Evolutionary conservation across 2,797 vertebrate genomes (phyloP), one percentile per base, ranked within the genome.

Genomic region (Graptemys geographica): DNA sequence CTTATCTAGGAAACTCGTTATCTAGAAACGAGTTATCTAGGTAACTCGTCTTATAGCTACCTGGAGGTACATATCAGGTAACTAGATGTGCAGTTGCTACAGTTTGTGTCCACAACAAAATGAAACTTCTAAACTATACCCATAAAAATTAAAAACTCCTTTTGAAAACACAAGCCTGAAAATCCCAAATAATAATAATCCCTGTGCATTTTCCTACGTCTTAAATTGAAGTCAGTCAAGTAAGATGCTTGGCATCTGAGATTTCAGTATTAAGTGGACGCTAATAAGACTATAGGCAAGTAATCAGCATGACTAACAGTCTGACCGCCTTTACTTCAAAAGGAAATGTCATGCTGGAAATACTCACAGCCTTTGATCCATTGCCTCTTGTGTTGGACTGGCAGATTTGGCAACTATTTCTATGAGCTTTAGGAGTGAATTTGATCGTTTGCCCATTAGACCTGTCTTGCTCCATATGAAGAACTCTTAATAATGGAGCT

Each of bases 201-300:
- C 80, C 76, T 47, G 56, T 79, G 5, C 83, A 90, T 84, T 90
- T 90, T 95, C 62, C 51, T 95, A 37, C 51, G 51, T 86, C 69
- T 89, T 79, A 69, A 86, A 84, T 19, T 93, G 47, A 92, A 97
- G 95, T 95, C 83, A 59, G 2, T 89, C 87, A 96, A 81, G 55
- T 79, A 41, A 85, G 51, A 80, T 76, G 65, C 8, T 65, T 97
- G 74, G 55, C 96, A 89, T 53, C 28, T 87, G 84, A 11, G 85
- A 83, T 95, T 95, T 96, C 84, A 88, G 56, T 86, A 92, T 49
- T 84, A 92, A 96, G 15, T 4, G 2, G 82, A 87, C 28, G 49
- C 72, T 90, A 95, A 86, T 90, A 92, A 89, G 76, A 83, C 55
- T 33, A 88, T 31, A 93, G 89, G 72, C 23, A 90, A 93, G 83